A percentile compares a stretch with the other conserved stretches of the same genome.
These are phyloP conservation scores for Nomada fucata DNA, from an alignment of 2,888 invertebrate species.

Conservation along the genomic window DNA sequence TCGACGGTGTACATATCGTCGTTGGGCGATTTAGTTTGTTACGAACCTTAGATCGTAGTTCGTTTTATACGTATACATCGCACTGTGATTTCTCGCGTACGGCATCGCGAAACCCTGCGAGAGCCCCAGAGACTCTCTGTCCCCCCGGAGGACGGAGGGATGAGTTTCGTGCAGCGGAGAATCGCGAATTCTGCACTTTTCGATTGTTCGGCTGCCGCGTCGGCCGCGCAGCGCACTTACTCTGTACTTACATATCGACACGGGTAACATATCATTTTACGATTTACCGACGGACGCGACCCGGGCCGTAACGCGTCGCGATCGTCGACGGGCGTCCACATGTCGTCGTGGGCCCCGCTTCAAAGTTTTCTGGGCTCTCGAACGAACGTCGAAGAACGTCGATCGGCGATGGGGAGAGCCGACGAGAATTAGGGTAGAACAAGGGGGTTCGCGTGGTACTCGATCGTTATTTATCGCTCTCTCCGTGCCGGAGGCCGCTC, in stretches of 20 bases:
- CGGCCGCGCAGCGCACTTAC: slow-evolving; percentile 3
- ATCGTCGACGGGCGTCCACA: background rate
- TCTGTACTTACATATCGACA: slow-evolving; percentile 33
- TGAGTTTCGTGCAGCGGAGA: slow-evolving; percentile 2
- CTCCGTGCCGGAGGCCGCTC: slow-evolving; percentile 61
- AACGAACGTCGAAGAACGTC: too few relatives aligned
- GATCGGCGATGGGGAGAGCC: background rate
- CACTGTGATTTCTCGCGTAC: slow-evolving; percentile 48
- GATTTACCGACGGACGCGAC: slow-evolving; percentile 17
- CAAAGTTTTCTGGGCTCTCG: too few relatives aligned
- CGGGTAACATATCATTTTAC: slow-evolving; percentile 47
- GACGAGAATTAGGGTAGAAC: too few relatives aligned
- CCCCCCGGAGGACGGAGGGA: background rate
- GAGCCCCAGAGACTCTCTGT: background rate
- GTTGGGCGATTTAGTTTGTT: slow-evolving; percentile 48
- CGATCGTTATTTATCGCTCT: slow-evolving; percentile 28
- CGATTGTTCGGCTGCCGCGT: slow-evolving; percentile 7
- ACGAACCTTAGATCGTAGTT: slow-evolving; percentile 42
- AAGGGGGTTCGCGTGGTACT: background rate
- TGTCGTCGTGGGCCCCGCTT: too few relatives aligned
- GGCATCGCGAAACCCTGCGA: background rate
- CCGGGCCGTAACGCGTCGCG: slow-evolving; percentile 14
- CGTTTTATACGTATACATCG: slow-evolving; percentile 53
- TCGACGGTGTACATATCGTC: slow-evolving; percentile 52
- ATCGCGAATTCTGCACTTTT: slow-evolving; percentile 20